Base-by-base conservation (phyloP, 2,797 vertebrate species). In the Pseudomugil gertrudae region DNA sequence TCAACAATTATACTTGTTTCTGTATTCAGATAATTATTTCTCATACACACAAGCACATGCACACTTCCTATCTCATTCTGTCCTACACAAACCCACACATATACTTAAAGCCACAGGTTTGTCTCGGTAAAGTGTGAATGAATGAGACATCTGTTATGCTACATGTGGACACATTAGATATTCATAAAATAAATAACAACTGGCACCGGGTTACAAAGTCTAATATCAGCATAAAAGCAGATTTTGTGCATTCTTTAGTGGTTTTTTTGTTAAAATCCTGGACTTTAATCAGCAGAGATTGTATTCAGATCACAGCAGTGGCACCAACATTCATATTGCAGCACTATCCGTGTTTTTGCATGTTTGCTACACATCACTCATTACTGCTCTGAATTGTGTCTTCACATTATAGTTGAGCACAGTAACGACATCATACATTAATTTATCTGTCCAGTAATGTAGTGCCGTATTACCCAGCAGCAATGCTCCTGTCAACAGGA, bases 151-250 rank as follows among this genome's bases (percentile, higher is more conserved):
- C 63, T 48, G 50, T 57, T 57, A 61, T 77, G 79, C 83, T 85
- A 80, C 85, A 77, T 76, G 63, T 76, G 51, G 35, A 48, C 57
- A 38, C 68, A 35, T 47, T 53, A 64, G 54, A 76, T 68, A 82
- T 53, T 66, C 17, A 63, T 58, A 55, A 63, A 87, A 89, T 88
- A 89, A 90, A 92, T 90, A 88, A 88, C 86, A 19, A 30, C 24
- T 56, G 47, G 30, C 53, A 63, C 70, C 47, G 53, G 50, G 66
- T 67, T 53, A 76, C 59, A 64, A 62, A 72, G 61, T 78, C 13
- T 21, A 54, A 76, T 48, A 9, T 55, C 63, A 63, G 30, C 53
- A 55, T 63, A 23, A 24, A 84, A 69, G 47, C 7, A n/a, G 59
- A 70, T 61, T 77, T 74, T 59, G 72, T 81, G 50, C 63, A 53